Conservation (phyloP, 2,888 invertebrate species). For the Calliopum simillimum region DNA sequence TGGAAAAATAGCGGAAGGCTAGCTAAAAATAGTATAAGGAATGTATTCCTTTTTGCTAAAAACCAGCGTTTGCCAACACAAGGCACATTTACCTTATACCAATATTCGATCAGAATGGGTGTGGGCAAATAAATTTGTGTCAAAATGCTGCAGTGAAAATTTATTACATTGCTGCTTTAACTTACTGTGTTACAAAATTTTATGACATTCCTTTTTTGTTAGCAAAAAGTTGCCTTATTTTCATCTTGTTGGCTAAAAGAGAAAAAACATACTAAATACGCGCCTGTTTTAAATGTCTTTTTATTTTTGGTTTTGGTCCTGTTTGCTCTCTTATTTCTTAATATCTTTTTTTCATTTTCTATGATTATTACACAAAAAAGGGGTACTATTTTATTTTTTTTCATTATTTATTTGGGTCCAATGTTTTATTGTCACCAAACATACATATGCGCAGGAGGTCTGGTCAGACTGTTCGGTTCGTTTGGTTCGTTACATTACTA, state of each 20-base stretch:
- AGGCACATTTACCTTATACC: no score
- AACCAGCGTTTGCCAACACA: neutral
- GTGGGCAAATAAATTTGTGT: slow-evolving; percentile 1
- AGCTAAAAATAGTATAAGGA: neutral
- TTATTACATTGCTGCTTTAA: slow-evolving; percentile 1
- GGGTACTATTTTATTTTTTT: neutral
- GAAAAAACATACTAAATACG: no score
- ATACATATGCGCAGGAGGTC: no score
- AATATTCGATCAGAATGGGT: no score
- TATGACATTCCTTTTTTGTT: slow-evolving; percentile 18
- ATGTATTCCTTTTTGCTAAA: neutral
- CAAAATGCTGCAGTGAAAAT: slow-evolving; percentile 18
- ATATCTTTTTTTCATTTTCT: neutral
- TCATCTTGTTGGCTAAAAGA: no score
- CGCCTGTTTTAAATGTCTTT: no score
- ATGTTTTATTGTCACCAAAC: neutral
- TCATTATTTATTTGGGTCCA: neutral
- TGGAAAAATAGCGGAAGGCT: neutral
- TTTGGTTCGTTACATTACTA: no score
- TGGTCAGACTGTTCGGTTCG: no score
- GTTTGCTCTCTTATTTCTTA: neutral
- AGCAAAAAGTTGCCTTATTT: neutral
- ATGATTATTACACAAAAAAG: neutral
- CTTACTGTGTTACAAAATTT: slow-evolving; percentile 7
- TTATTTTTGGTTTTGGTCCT: neutral